Base-by-base conservation (phyloP, 2,888 invertebrate species). In the Dryadula phaetusa region DNA sequence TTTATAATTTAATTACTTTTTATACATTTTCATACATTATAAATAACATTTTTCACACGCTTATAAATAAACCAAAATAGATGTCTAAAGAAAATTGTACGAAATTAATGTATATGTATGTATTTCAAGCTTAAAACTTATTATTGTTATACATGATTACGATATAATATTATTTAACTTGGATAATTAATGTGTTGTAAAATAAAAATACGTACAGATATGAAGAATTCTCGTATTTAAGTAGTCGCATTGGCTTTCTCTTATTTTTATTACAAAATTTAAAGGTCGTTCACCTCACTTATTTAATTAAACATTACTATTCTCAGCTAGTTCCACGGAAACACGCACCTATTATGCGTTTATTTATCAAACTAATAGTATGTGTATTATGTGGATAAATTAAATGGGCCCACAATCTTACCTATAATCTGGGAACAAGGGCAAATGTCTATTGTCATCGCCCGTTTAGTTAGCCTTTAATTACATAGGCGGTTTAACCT, bases 371-470 rank as follows among this genome's bases (percentile, higher is more conserved):
- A 65, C 20, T 56, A 62, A 49, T 67, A 63, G 62, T 72, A 52
- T 32, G 28, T 52, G 18, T 52, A 67, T 69, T 71, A 67, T 66
- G 69, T 64, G 47, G 68, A 66, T 73, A 70, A 74, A 75, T 77
- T 77, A 75, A 75, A 73, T 73, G 34, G 67, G 60, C 18, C 42
- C 44, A 44, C 75, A 77, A 79, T 79, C 78, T 69, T 47, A 53
- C 66, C 67, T 72, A 69, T 67, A 72, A 80, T 79, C 79, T 75
- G 62, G 66, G 71, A 70, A 72, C 75, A 67, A 72, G 78, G 81
- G 80, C 82, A 80, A 78, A 78, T 76, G 77, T 74, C 84, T 82
- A 86, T 88, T 88, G 87, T 88, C 79, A 81, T 76, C 75, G 82
- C 82, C 78, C 79, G 74, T 82, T 82, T 78, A 81, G 79, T 81